Evolutionary conservation across 2,888 invertebrate genomes (phyloP).

Genomic region (Conops quadrifasciatus): DNA sequence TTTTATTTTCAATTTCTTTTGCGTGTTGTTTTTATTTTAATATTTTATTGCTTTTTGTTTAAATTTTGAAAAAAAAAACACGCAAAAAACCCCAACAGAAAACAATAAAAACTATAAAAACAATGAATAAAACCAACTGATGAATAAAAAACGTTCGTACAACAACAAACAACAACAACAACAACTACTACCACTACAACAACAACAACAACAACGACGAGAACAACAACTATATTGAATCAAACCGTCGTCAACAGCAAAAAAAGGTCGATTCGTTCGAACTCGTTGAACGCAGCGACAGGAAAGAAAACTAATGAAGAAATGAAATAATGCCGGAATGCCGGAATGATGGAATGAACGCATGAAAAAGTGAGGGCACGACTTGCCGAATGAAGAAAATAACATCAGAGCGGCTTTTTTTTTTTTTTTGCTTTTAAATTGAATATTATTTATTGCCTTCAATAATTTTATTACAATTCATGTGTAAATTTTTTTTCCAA

Average conservation of each 20-base stretch:
- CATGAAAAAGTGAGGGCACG: conserved; percentile 9
- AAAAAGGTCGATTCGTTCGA: not conserved
- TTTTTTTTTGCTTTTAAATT: conserved; percentile 2
- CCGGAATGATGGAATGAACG: conserved; percentile 8
- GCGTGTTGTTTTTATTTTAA: too few relatives aligned
- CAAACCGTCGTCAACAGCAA: too few relatives aligned
- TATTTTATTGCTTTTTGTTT: conserved; percentile 13
- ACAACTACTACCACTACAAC: not conserved
- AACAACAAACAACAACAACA: too few relatives aligned
- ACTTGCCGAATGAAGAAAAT: too few relatives aligned
- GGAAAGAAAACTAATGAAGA: not conserved
- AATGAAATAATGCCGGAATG: conserved; percentile 16
- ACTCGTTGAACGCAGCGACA: not conserved
- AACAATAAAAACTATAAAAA: too few relatives aligned
- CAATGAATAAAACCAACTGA: too few relatives aligned
- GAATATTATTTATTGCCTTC: conserved; percentile 31
- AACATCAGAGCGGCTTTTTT: not conserved
- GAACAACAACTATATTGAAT: not conserved
- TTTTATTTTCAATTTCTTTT: not conserved
- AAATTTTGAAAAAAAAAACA: not conserved
- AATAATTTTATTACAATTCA: conserved; percentile 33
- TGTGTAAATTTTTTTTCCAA: conserved; percentile 15
- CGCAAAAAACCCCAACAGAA: not conserved
- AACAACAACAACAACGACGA: not conserved
- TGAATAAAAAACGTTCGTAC: too few relatives aligned